phyloP scores from a whole-genome alignment of 1,140 invertebrate species.

The Trichoplusia ni region DNA sequence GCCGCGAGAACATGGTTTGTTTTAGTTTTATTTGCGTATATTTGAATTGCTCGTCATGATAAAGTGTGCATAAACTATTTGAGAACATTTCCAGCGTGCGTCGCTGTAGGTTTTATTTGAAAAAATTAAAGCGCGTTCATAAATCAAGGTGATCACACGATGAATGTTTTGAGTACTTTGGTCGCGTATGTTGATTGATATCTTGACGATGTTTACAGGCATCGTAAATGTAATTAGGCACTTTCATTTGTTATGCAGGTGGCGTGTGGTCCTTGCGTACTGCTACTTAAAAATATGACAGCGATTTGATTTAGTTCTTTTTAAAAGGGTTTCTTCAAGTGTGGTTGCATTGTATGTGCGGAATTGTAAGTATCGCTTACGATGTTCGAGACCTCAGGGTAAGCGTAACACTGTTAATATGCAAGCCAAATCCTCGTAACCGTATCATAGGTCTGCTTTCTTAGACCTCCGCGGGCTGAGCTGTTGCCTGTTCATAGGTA shows the following conservation, averaged over 20 bases:
- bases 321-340: too few species aligned
- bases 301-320: not conserved
- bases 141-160: not conserved
- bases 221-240: slow-evolving; percentile 49
- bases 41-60: slow-evolving; percentile 46
- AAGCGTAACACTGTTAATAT: too few species aligned
- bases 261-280: slow-evolving; percentile 4
- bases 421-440: slow-evolving; percentile 5
- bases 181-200: slow-evolving; percentile 37
- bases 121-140: not conserved
- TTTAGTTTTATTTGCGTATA: slow-evolving; percentile 59
- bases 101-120: not conserved
- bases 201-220: slow-evolving; percentile 54
- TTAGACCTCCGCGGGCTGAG: not conserved
- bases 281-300: slow-evolving; percentile 23
- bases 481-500: slow-evolving; percentile 42
- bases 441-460: slow-evolving; percentile 18
- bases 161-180: slow-evolving; percentile 7
- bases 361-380: too few species aligned
- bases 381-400: too few species aligned
- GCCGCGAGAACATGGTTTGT: slow-evolving; percentile 66
- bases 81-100: not conserved
- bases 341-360: too few species aligned
- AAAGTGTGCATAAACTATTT: slow-evolving; percentile 34
- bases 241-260: slow-evolving; percentile 40